A percentile compares a stretch with the other conserved stretches of the same genome.
phyloP scores from a whole-genome alignment of 2,888 invertebrate species.

The Anodontia alba region DNA sequence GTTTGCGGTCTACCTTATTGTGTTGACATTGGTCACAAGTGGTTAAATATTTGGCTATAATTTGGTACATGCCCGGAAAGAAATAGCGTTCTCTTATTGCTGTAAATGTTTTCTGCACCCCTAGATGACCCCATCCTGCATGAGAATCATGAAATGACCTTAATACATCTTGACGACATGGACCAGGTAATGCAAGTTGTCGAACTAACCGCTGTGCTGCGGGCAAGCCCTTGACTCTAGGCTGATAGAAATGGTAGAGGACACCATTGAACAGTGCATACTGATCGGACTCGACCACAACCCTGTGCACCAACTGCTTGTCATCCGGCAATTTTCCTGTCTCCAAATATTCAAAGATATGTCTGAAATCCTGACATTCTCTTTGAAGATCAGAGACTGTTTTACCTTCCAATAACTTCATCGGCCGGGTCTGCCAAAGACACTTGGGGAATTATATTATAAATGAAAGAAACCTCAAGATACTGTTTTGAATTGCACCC shows the following conservation, averaged over 20 bases:
- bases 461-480: too few species aligned
- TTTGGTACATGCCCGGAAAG: conserved; percentile 40
- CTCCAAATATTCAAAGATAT: conserved; percentile 22
- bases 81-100: conserved; percentile 43
- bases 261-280: conserved; percentile 12
- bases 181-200: conserved; percentile 43
- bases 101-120: conserved; percentile 25
- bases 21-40: conserved; percentile 46
- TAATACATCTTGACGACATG: conserved; percentile 23
- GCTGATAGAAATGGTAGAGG: conserved; percentile 25
- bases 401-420: background rate
- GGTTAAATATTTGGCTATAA: conserved; percentile 32
- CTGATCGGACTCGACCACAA: background rate
- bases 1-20: conserved; percentile 26
- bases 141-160: conserved; percentile 36
- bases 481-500: too few species aligned
- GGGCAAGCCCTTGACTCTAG: conserved; percentile 15
- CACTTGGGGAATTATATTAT: background rate
- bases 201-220: conserved; percentile 25
- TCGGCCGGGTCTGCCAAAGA: background rate
- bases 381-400: conserved; percentile 18
- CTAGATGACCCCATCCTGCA: conserved; percentile 46
- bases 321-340: conserved; percentile 5
- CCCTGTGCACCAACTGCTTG: conserved; percentile 9
- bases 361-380: conserved; percentile 25